Percentiles rank a stretch among this genome's conserved stretches.
phyloP scores from a whole-genome alignment of 92 coral and sea anemone genomes.

The Montipora capitata region DNA sequence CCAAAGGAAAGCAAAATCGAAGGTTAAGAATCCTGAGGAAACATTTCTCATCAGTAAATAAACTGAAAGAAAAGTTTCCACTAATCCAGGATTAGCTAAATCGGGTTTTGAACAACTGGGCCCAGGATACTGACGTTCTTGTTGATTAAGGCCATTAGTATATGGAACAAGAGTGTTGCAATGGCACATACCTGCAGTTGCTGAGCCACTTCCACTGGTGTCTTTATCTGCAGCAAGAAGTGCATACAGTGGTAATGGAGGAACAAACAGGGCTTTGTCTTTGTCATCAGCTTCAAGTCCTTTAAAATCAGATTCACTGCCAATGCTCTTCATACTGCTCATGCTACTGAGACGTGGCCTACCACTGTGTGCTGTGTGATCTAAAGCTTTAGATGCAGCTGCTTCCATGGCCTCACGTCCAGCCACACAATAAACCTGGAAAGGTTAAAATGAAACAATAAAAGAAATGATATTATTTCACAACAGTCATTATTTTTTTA shows the following conservation, averaged over 20 bases:
- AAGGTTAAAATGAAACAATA: neutral
- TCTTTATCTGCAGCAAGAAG: slow-evolving; percentile 97
- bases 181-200: slow-evolving; percentile 30
- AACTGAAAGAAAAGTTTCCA: too few relatives aligned
- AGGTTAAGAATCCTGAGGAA: too few relatives aligned
- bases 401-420: slow-evolving; percentile 91
- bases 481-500: too few relatives aligned
- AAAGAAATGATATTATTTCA: neutral
- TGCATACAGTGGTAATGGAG: slow-evolving; percentile 94
- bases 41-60: too few relatives aligned
- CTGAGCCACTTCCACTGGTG: slow-evolving; percentile 76
- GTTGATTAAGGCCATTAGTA: neutral
- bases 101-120: too few relatives aligned
- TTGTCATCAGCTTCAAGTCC: slow-evolving; percentile 72
- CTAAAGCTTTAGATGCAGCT: slow-evolving; percentile 72
- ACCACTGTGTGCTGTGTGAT: slow-evolving; percentile 69
- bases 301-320: slow-evolving; percentile 78
- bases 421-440: slow-evolving; percentile 95
- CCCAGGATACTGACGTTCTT: too few relatives aligned
- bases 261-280: slow-evolving; percentile 82
- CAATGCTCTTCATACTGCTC: slow-evolving; percentile 86
- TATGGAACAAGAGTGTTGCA: neutral
- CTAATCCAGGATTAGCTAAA: too few relatives aligned
- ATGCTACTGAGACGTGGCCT: slow-evolving; percentile 92
- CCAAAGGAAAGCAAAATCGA: too few relatives aligned